Conservation (phyloP, 1,140 invertebrate species). For the Myzus persicae region DNA sequence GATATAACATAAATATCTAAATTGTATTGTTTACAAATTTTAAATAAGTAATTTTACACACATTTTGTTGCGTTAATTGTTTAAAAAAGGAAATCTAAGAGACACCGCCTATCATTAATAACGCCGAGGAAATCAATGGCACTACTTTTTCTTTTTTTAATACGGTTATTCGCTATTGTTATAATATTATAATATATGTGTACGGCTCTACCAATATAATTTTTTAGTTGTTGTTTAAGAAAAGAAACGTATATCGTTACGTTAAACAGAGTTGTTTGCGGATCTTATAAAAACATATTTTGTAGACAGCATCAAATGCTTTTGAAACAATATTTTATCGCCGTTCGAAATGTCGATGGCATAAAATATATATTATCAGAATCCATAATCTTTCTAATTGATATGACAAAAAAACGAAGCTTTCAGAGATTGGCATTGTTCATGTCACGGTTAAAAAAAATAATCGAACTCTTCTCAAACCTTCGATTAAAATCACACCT, state of each 20-base stretch:
- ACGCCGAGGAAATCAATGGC: background rate
- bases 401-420: no score
- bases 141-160: no score
- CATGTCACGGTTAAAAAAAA: background rate
- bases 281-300: background rate
- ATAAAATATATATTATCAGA: no score
- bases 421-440: no score
- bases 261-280: background rate
- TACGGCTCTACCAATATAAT: no score
- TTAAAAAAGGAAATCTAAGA: background rate
- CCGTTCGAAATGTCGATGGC: no score
- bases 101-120: no score
- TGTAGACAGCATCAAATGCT: background rate
- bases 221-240: no score
- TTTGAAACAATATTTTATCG: background rate
- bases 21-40: background rate
- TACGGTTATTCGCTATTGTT: background rate
- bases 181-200: background rate
- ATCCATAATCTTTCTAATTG: no score
- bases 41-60: no score
- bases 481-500: background rate
- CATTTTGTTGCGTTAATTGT: background rate
- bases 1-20: background rate
- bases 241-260: no score
- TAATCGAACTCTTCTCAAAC: background rate